Evolutionary conservation across 2,113 vertebrate genomes (phyloP).

Genomic region (Acrocephalus kingi): DNA sequence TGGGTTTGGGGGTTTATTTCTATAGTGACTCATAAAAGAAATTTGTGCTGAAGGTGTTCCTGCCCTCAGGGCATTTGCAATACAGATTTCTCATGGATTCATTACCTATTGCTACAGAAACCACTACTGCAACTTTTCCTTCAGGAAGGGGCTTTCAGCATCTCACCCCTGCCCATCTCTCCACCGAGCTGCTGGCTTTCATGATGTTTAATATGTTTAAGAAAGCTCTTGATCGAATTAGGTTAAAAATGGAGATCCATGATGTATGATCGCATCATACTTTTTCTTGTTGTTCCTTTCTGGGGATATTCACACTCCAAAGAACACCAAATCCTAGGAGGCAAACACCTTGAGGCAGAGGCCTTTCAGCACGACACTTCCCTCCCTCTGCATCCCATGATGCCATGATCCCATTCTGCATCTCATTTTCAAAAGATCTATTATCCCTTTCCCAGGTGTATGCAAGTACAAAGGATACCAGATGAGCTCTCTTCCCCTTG

Average conservation of each 20-base stretch:
- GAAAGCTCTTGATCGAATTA: not conserved
- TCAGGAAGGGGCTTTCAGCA: not conserved
- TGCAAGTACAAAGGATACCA: not conserved
- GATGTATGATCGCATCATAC: not conserved
- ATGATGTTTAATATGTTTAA: not conserved
- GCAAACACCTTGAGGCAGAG: not conserved
- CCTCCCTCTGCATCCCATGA: not conserved
- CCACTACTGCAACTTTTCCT: not conserved
- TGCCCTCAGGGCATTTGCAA: accelerated
- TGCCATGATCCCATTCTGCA: not conserved
- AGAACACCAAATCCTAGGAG: not conserved
- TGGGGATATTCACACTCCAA: not conserved
- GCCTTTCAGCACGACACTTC: not conserved
- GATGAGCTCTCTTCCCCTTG: not conserved
- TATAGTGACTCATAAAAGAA: not conserved
- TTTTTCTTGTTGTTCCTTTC: not conserved
- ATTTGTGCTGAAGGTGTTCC: not conserved
- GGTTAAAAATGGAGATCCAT: not conserved
- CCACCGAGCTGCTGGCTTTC: not conserved
- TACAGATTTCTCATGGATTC: not conserved
- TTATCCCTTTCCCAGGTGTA: not conserved
- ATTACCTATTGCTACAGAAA: not conserved
- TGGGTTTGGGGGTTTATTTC: not conserved
- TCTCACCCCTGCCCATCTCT: not conserved
- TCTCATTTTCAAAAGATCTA: not conserved